Conservation (phyloP, 2,888 invertebrate genomes). For the Heteromurus nitidus region DNA sequence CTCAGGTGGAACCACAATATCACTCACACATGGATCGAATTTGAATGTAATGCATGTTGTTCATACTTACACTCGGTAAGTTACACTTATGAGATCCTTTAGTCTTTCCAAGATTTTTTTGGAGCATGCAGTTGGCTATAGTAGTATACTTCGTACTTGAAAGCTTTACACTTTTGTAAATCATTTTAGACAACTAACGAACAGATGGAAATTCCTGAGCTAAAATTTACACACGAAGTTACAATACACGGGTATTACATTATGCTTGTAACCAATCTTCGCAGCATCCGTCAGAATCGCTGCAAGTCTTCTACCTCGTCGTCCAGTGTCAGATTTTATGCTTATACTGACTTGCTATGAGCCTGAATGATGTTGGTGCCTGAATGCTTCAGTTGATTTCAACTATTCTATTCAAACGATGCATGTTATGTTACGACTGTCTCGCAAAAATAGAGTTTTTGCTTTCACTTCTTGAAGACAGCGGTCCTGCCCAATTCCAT, state of each 20-base stretch:
- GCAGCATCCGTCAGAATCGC: slow-evolving; percentile 53
- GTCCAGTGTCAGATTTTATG: slow-evolving; percentile 36
- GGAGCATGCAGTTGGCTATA: too few relatives aligned
- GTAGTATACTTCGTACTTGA: slow-evolving; percentile 40
- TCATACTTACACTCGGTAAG: too few relatives aligned
- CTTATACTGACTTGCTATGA: background rate
- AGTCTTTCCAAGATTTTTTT: too few relatives aligned
- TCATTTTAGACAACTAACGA: slow-evolving; percentile 43
- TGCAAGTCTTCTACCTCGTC: slow-evolving; percentile 45
- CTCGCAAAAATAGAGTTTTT: slow-evolving; percentile 19
- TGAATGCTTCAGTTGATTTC: slow-evolving; percentile 22
- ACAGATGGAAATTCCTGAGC: slow-evolving; percentile 30
- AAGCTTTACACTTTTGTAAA: slow-evolving; percentile 55
- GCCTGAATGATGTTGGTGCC: background rate
- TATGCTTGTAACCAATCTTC: slow-evolving; percentile 54
- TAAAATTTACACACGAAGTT: slow-evolving; percentile 45
- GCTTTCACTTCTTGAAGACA: slow-evolving; percentile 14
- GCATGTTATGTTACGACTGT: background rate
- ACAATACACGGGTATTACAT: too few relatives aligned
- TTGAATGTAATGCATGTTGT: too few relatives aligned
- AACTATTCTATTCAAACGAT: slow-evolving; percentile 11
- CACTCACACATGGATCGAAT: too few relatives aligned
- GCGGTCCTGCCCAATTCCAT: slow-evolving; percentile 29
- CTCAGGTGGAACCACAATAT: slow-evolving; percentile 48
- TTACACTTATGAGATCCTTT: slow-evolving; percentile 39